Evolutionary conservation across 2,888 invertebrate species (phyloP).

Genomic region (Diaperis boleti): DNA sequence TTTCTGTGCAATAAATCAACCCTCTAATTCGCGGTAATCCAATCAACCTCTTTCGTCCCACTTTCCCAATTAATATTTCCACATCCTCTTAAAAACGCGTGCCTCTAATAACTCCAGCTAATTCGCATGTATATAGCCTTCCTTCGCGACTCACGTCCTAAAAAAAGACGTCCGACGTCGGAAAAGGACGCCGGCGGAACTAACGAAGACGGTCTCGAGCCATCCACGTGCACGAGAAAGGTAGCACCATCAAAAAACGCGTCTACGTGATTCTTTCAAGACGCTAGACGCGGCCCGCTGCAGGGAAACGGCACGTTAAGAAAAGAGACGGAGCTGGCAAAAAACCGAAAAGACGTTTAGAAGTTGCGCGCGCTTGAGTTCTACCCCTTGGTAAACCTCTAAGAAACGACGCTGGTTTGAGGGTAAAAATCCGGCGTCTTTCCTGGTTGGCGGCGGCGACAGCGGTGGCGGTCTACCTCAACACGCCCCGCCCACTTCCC

Average conservation of each 20-base stretch:
- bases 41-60: neutral
- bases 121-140: slow-evolving; percentile 31
- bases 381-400: slow-evolving; percentile 67
- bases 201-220: slow-evolving; percentile 43
- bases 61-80: neutral
- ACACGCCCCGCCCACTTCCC: slow-evolving; percentile 66
- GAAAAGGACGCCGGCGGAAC: slow-evolving; percentile 53
- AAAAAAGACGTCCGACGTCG: slow-evolving; percentile 49
- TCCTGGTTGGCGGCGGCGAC: slow-evolving; percentile 68
- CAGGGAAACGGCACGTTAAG: neutral
- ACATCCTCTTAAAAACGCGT: neutral
- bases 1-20: neutral
- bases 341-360: slow-evolving; percentile 63
- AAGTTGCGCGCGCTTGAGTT: slow-evolving; percentile 64
- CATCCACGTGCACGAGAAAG: slow-evolving; percentile 39
- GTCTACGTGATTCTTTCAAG: slow-evolving; percentile 50
- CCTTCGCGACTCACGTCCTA: slow-evolving; percentile 32
- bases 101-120: slow-evolving; percentile 3
- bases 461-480: slow-evolving; percentile 68
- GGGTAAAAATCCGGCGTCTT: slow-evolving; percentile 69
- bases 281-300: slow-evolving; percentile 45
- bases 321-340: slow-evolving; percentile 51
- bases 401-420: slow-evolving; percentile 68
- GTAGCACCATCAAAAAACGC: slow-evolving; percentile 43
- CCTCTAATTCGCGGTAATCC: neutral